These are phyloP conservation scores for Numida meleagris DNA, from an alignment of 2,113 vertebrate species.

Conservation along the genomic window DNA sequence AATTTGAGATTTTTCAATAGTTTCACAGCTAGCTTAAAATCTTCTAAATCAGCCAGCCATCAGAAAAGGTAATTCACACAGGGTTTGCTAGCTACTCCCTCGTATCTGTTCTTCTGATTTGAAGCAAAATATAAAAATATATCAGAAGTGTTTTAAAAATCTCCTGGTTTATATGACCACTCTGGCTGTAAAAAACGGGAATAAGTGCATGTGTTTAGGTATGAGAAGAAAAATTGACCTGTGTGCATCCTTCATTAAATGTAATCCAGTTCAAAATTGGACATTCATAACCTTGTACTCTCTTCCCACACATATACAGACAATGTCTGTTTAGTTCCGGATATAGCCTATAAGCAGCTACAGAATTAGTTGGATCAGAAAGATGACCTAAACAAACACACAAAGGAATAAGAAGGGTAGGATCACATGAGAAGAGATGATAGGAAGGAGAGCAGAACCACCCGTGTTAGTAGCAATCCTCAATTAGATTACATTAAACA, in stretches of 20 bases:
- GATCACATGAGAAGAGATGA: not conserved
- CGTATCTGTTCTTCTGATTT: not conserved
- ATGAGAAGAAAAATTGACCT: not conserved
- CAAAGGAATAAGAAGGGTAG: not conserved
- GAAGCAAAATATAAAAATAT: not conserved
- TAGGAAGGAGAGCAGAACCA: constrained; percentile 2
- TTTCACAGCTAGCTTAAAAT: not conserved
- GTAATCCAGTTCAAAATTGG: not conserved
- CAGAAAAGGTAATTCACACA: constrained; percentile 18
- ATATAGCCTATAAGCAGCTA: not conserved
- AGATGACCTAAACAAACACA: not conserved
- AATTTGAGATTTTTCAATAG: not conserved
- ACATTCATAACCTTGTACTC: not conserved
- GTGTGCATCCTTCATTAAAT: not conserved
- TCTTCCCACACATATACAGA: not conserved
- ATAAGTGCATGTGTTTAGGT: accelerated
- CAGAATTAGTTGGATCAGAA: not conserved
- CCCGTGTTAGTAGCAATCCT: not conserved
- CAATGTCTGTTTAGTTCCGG: not conserved
- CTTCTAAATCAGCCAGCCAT: not conserved
- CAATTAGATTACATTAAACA: constrained; percentile 42
- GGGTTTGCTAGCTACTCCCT: not conserved
- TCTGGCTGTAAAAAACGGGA: not conserved
- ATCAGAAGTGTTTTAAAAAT: not conserved
- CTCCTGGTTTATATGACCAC: not conserved